These are phyloP conservation scores for Trisateles emortualis DNA, from an alignment of 2,888 invertebrate genomes.

Conservation along the genomic window DNA sequence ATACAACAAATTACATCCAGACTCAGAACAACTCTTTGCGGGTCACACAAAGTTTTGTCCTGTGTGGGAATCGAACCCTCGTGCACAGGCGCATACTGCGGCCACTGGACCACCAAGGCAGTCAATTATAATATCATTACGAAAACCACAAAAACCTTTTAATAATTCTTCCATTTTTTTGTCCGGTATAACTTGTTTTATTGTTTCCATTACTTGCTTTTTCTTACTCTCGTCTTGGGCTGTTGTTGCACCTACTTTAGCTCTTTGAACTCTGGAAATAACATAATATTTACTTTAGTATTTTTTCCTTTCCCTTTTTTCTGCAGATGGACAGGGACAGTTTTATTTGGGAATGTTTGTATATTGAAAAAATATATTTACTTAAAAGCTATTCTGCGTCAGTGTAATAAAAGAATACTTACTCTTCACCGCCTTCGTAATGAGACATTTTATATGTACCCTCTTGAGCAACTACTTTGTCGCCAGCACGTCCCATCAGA, in stretches of 20 bases:
- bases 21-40: no score
- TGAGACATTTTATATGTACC: slow-evolving; percentile 66
- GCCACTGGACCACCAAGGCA: no score
- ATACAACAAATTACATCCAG: no score
- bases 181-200: slow-evolving; percentile 60
- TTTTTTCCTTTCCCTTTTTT: no score
- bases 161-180: slow-evolving; percentile 57
- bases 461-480: slow-evolving; percentile 54
- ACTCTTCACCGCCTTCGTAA: slow-evolving; percentile 66
- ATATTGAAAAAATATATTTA: background rate
- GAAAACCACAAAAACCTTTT: slow-evolving; percentile 57
- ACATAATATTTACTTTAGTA: background rate
- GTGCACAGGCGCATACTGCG: no score
- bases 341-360: no score
- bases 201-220: slow-evolving; percentile 49
- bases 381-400: background rate
- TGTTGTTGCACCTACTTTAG: slow-evolving; percentile 56
- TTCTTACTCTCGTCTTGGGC: slow-evolving; percentile 52
- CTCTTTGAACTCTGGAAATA: slow-evolving; percentile 51
- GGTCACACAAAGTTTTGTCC: no score
- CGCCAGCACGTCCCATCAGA: slow-evolving; percentile 62
- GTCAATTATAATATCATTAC: no score
- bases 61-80: no score
- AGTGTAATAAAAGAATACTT: slow-evolving; percentile 35
- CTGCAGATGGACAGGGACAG: no score